These are phyloP conservation scores for Brotogeris chrysoptera DNA, from an alignment of 2,797 vertebrate genomes.

Conservation along the genomic window DNA sequence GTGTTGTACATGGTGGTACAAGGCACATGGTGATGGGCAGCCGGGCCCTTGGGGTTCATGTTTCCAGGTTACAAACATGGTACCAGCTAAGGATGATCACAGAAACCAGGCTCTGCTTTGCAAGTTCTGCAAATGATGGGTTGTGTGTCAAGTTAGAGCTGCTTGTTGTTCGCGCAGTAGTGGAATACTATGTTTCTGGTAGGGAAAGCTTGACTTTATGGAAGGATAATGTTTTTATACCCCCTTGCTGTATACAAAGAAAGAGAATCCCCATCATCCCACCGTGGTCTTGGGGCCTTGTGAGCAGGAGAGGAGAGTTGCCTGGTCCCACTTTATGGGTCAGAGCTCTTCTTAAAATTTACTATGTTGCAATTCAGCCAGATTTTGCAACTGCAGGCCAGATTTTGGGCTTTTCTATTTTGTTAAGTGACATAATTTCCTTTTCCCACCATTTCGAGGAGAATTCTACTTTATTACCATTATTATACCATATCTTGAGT, in stretches of 20 bases:
- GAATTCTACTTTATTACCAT: neutral
- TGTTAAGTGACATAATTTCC: neutral
- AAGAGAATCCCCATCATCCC: neutral
- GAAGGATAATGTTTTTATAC: neutral
- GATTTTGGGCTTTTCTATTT: neutral
- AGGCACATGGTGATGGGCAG: accelerated
- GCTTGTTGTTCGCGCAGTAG: neutral
- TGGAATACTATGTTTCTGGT: neutral
- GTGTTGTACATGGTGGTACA: neutral
- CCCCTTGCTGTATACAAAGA: neutral
- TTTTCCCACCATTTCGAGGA: neutral
- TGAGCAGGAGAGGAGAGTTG: neutral
- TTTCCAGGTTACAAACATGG: neutral
- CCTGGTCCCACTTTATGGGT: neutral
- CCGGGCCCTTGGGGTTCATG: neutral
- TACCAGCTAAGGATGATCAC: accelerated
- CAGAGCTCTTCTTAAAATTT: neutral
- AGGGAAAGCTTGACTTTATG: neutral
- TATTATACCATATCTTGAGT: neutral
- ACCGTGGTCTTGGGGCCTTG: no score
- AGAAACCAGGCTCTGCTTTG: neutral
- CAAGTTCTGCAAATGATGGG: neutral
- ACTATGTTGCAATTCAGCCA: neutral
- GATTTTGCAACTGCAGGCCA: neutral
- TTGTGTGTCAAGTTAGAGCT: neutral